A percentile compares a stretch with the other conserved stretches of the same genome.
Conservation (phyloP, 2,888 invertebrate genomes). For the Teleiodes luculella region DNA sequence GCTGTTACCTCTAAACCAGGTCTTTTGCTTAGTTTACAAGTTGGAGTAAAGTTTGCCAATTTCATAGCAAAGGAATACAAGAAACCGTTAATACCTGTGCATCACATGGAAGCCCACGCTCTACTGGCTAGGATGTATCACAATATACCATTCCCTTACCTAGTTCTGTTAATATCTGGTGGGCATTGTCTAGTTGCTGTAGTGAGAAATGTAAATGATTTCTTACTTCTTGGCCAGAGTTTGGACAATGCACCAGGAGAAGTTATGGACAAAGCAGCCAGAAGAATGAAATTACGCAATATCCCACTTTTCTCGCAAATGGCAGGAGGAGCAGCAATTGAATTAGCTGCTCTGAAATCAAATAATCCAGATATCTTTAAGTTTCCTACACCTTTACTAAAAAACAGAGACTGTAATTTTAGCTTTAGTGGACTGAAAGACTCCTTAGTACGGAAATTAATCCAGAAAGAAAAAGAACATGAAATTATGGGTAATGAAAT, state of each 20-base stretch:
- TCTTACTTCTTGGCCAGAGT: conserved; percentile 87
- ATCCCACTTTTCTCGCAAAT: conserved; percentile 84
- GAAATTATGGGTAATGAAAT: conserved; percentile 81
- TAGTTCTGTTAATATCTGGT: conserved; percentile 94
- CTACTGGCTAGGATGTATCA: conserved; percentile 88
- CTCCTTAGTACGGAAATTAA: conserved; percentile 74
- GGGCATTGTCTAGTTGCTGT: conserved; percentile 92
- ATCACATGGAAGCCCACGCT: conserved; percentile 99
- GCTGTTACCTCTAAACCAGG: conserved; percentile 96
- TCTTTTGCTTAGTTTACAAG: conserved; percentile 85
- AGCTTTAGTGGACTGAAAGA: conserved; percentile 92
- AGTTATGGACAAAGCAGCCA: conserved; percentile 93
- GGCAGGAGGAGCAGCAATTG: conserved; percentile 92
- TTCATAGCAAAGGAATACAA: conserved; percentile 81
- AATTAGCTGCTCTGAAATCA: conserved; percentile 84
- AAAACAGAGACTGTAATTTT: conserved; percentile 89
- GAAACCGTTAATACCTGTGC: conserved; percentile 95
- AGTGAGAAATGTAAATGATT: conserved; percentile 85
- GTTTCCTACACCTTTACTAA: conserved; percentile 82
- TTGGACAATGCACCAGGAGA: conserved; percentile 96
- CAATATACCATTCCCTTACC: conserved; percentile 89
- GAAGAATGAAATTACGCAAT: conserved; percentile 89
- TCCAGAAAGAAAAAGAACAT: conserved; percentile 78
- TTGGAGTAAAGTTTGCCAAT: conserved; percentile 91
- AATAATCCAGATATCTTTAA: conserved; percentile 81